These are phyloP conservation scores for Parazoanthus atlanticus DNA, from an alignment of 92 coral and sea anemone species.

Conservation along the genomic window DNA sequence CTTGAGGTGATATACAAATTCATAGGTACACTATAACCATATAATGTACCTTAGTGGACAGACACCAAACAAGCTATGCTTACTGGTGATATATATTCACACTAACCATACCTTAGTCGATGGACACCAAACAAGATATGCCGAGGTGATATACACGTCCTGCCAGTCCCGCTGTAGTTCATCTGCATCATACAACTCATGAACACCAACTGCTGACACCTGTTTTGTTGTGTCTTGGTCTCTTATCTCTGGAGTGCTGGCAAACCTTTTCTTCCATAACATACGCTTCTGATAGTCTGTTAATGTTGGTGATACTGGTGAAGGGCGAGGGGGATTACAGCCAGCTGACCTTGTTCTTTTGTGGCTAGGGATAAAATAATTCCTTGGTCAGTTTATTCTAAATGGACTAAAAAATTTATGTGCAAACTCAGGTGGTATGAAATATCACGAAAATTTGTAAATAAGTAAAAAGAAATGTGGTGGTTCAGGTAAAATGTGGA, in stretches of 20 bases:
- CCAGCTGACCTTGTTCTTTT: slow-evolving; percentile 36
- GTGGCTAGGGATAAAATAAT: neutral
- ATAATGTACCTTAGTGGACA: neutral
- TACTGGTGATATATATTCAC: neutral
- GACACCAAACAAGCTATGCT: too few species aligned
- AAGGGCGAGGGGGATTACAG: slow-evolving; percentile 69
- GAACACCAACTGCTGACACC: slow-evolving; percentile 70
- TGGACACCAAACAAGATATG: slow-evolving; percentile 98
- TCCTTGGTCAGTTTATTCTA: neutral
- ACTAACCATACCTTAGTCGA: slow-evolving; percentile 67
- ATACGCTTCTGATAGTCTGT: slow-evolving; percentile 80
- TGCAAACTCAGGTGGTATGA: neutral
- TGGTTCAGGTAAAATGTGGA: too few species aligned
- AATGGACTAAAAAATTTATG: neutral
- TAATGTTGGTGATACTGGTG: slow-evolving; percentile 81
- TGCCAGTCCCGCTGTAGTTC: slow-evolving; percentile 90
- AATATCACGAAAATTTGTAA: too few species aligned
- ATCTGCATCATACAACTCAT: slow-evolving; percentile 85
- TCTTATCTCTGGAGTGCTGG: slow-evolving; percentile 40
- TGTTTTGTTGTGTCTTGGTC: slow-evolving; percentile 33
- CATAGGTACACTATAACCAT: neutral
- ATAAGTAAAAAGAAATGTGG: too few species aligned
- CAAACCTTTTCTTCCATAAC: slow-evolving; percentile 74
- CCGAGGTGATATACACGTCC: slow-evolving; percentile 87
- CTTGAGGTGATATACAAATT: too few species aligned